Evolutionary conservation across 2,888 invertebrate genomes (phyloP).

Genomic region (Parascotia fuliginaria): DNA sequence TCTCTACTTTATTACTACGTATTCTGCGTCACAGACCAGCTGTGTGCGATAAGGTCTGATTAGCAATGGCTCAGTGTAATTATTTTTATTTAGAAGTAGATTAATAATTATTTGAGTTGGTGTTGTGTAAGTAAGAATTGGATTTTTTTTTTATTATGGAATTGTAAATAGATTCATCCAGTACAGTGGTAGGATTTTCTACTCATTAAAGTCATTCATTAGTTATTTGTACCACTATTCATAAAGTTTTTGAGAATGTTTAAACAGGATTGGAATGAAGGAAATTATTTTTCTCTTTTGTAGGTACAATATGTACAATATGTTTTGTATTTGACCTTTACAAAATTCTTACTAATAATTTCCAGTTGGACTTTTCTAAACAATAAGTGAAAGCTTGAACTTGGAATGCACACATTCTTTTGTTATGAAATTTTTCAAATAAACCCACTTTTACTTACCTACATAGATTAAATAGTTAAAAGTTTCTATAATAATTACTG

Average conservation of each 20-base stretch:
- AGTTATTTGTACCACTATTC: too few species aligned
- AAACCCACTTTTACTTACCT: background rate
- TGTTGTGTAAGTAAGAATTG: background rate
- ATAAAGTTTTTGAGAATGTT: too few species aligned
- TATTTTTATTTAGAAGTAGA: background rate
- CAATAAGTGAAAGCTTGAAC: background rate
- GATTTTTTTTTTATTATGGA: background rate
- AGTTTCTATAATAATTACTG: too few species aligned
- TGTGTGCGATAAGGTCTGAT: slow-evolving; percentile 9
- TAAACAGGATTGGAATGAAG: too few species aligned
- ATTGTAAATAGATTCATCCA: background rate
- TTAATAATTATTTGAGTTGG: too few species aligned
- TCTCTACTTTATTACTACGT: background rate
- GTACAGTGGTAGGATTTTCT: background rate
- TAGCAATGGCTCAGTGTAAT: background rate
- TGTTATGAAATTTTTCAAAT: background rate
- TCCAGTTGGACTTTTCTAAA: too few species aligned
- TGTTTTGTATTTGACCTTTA: too few species aligned
- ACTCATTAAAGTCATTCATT: background rate
- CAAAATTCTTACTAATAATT: too few species aligned
- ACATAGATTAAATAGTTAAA: too few species aligned
- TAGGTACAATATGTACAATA: too few species aligned
- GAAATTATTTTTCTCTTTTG: too few species aligned
- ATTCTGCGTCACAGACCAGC: slow-evolving; percentile 4
- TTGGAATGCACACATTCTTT: background rate